Percentiles rank a stretch among this genome's conserved stretches.
Conservation (phyloP, 2,113 vertebrate species). For the Gymnorhina tibicen region DNA sequence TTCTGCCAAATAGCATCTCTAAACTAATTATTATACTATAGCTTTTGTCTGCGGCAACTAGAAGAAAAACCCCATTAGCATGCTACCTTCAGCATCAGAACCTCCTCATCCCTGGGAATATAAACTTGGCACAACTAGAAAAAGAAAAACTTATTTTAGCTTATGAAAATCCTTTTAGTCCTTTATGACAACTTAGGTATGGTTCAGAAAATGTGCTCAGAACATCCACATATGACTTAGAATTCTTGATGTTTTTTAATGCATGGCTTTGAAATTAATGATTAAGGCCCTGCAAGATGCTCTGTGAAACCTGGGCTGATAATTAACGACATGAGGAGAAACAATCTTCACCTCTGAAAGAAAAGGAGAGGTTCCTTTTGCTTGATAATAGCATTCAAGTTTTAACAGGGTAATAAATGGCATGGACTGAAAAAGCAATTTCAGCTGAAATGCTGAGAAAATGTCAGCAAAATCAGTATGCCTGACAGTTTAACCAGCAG, state of each 20-base stretch:
- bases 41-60: neutral
- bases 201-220: neutral
- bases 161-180: neutral
- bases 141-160: neutral
- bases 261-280: neutral
- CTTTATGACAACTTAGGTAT: neutral
- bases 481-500: neutral
- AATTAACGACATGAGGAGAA: neutral
- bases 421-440: neutral
- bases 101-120: neutral
- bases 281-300: neutral
- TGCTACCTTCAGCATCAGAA: neutral
- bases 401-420: neutral
- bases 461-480: neutral
- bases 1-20: neutral
- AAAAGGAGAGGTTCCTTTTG: neutral
- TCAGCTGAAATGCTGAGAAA: neutral
- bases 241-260: neutral
- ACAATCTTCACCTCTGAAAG: neutral
- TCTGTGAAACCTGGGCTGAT: neutral
- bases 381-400: neutral
- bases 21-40: neutral
- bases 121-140: neutral
- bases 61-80: neutral
- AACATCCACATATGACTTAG: neutral